Evolutionary conservation across 2,797 vertebrate genomes (phyloP).

Genomic region (Chiropotes sagulatus): DNA sequence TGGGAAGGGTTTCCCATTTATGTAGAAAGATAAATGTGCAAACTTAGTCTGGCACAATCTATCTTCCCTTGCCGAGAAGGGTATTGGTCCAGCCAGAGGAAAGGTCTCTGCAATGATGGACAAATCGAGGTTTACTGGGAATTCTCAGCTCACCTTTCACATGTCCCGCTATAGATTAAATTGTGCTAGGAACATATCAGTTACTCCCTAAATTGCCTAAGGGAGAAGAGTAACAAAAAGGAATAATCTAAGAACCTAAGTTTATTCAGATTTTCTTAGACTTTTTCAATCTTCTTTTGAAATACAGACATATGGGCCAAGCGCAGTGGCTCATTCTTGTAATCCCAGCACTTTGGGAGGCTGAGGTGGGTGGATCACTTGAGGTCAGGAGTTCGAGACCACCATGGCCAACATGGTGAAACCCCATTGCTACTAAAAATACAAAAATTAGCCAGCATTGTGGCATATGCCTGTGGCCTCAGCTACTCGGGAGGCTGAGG

Average conservation of each 20-base stretch:
- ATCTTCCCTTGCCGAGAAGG: not conserved
- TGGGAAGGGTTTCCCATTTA: not conserved
- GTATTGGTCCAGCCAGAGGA: not conserved
- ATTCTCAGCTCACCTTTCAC: not conserved
- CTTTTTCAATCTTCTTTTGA: not conserved
- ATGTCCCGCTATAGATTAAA: not conserved
- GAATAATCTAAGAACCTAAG: not conserved
- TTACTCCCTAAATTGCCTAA: not conserved
- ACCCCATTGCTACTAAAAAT: too few species aligned
- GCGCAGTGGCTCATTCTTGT: too few species aligned
- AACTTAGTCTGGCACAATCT: not conserved
- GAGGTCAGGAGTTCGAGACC: too few species aligned
- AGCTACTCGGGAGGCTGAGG: too few species aligned
- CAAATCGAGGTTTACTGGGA: not conserved
- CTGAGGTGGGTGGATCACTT: too few species aligned
- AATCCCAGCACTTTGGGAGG: too few species aligned
- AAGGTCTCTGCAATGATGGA: not conserved
- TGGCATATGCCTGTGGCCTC: too few species aligned
- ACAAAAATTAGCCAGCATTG: too few species aligned
- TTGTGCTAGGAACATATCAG: not conserved
- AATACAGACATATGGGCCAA: not conserved
- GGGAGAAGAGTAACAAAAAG: not conserved
- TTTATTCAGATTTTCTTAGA: not conserved
- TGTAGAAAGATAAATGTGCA: not conserved
- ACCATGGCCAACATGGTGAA: too few species aligned